Percentiles rank a stretch among this genome's conserved stretches.
These are phyloP conservation scores for Lonchura striata DNA, from an alignment of 2,113 vertebrate species.

Conservation along the genomic window DNA sequence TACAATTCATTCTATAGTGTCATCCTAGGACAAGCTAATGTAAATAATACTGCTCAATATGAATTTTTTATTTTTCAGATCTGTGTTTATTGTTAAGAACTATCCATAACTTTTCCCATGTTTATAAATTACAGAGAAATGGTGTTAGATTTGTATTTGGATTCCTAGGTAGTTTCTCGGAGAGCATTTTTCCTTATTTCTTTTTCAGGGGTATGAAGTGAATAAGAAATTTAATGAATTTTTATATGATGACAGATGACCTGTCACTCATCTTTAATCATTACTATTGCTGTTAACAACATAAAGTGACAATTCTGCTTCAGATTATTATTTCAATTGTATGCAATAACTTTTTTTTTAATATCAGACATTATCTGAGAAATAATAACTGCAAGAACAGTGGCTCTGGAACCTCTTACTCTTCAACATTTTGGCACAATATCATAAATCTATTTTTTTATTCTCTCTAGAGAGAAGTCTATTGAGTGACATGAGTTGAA, in stretches of 20 bases:
- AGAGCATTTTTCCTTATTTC: neutral
- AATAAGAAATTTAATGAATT: neutral
- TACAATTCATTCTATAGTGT: neutral
- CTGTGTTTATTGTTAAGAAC: neutral
- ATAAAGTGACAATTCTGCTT: neutral
- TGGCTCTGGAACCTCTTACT: neutral
- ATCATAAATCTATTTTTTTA: neutral
- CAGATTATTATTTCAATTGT: neutral
- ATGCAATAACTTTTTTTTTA: neutral
- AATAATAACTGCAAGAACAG: neutral
- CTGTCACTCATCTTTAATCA: neutral
- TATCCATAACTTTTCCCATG: neutral
- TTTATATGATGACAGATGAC: neutral
- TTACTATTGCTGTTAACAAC: neutral
- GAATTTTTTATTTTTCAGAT: neutral
- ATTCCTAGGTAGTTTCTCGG: neutral
- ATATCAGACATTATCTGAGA: neutral
- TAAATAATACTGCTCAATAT: neutral
- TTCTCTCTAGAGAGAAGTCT: neutral
- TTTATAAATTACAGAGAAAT: neutral
- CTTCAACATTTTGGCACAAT: neutral
- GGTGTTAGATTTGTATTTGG: neutral
- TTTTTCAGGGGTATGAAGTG: neutral
- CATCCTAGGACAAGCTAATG: neutral
- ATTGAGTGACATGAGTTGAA: neutral